Base-by-base conservation (phyloP, 2,888 invertebrate species). In the Laothoe populi region DNA sequence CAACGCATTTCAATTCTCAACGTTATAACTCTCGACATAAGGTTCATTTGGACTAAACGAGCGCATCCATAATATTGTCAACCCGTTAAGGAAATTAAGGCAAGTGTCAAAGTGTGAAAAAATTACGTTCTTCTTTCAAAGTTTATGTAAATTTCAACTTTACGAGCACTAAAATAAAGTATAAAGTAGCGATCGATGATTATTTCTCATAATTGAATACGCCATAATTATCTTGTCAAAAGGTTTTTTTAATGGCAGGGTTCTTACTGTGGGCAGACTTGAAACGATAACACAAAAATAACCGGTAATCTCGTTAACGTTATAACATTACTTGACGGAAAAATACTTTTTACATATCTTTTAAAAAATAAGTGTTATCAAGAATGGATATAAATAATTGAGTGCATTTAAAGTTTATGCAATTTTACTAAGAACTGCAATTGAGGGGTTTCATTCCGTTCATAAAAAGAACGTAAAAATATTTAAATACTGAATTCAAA, bases 51-150 rank as follows among this genome's bases (percentile, higher is more conserved):
- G 24, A 24, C 35, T 49, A 21, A 45, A 13, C 8, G 44, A 26
- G n/a, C n/a, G 44, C 21, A 23, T 10, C 24, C 13, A 13, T 45
- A 64, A 61, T 1, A 62, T 61, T 60, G 65, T 57, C 46, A 62
- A 49, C 49, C 35, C 45, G 58, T 62, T 60, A 64, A 46, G 59
- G 61, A 64, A 63, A 70, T 64, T 64, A 64, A 64, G 63, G 40
- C 31, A 57, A 63, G 60, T 61, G 59, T 62, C 59, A 63, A 59
- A 45, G 57, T 60, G 58, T 64, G 57, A 66, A 70, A 65, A 61
- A 62, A 61, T 45, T 13, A 49, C 60, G 24, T 60, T 48, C 46
- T 16, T 40, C 24, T 49, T 60, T 48, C 24, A 40, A 49, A 48
- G 60, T 49, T 40, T 60, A 49, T 24, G 31, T 49, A 31, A 49